phyloP scores from a whole-genome alignment of 2,113 vertebrate genomes.

The Pantherophis guttatus region DNA sequence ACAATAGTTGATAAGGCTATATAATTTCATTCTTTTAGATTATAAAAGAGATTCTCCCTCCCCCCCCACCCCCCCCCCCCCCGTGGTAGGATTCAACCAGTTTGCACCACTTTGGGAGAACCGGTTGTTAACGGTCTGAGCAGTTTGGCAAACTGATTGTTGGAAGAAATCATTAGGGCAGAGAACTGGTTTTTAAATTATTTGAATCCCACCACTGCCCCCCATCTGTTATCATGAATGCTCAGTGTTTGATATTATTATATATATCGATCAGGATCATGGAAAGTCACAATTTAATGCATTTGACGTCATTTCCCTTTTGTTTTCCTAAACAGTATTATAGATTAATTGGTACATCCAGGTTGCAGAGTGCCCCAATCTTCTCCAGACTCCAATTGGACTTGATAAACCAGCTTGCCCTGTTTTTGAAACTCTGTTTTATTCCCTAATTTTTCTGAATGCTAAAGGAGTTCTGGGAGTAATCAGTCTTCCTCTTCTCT shows the following conservation, averaged over 20 bases:
- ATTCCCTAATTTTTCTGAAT: background rate
- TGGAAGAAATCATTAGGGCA: too few species aligned
- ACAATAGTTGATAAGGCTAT: background rate
- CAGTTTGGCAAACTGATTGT: too few species aligned
- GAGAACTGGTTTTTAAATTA: too few species aligned
- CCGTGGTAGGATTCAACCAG: too few species aligned
- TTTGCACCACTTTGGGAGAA: too few species aligned
- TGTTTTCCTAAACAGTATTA: background rate
- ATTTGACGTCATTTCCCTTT: background rate
- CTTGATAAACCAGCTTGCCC: background rate
- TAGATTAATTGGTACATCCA: background rate
- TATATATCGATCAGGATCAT: background rate
- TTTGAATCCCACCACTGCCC: too few species aligned
- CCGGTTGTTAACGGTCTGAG: too few species aligned
- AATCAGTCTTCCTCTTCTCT: background rate
- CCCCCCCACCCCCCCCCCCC: too few species aligned
- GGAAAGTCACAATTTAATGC: background rate
- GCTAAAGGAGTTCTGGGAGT: background rate
- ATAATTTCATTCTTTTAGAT: background rate
- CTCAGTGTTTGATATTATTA: background rate
- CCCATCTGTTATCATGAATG: background rate
- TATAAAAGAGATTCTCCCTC: background rate
- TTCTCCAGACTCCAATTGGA: background rate
- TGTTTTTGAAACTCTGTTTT: background rate
- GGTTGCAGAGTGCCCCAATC: background rate